phyloP scores from a whole-genome alignment of 2,797 vertebrate genomes.

The Thaleichthys pacificus region DNA sequence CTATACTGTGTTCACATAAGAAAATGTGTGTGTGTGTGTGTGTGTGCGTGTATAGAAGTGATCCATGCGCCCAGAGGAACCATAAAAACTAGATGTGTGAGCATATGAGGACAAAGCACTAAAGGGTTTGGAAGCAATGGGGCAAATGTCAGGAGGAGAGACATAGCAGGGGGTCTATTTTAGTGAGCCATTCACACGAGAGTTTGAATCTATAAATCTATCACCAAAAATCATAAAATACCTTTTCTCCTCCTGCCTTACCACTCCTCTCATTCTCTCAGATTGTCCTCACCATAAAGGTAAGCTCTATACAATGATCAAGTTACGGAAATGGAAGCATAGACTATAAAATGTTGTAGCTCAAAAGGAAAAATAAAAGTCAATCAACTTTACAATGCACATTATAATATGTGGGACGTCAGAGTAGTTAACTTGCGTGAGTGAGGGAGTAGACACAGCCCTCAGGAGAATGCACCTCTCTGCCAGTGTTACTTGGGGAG shows the following conservation, averaged over 20 bases:
- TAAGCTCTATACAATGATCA: constrained; percentile 52
- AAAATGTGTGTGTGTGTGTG: background rate
- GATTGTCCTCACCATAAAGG: constrained; percentile 57
- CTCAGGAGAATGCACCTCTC: background rate
- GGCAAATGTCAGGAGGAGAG: constrained; percentile 63
- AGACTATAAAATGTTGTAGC: constrained; percentile 1
- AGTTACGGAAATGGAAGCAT: constrained; percentile 2
- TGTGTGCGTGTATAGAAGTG: background rate
- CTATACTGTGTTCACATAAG: background rate
- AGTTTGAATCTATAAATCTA: constrained; percentile 63
- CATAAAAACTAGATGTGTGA: constrained; percentile 62
- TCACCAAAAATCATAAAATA: constrained; percentile 62
- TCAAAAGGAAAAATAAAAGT: background rate
- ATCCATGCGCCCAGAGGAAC: constrained; percentile 43
- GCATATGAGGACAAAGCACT: constrained; percentile 62
- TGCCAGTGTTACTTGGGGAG: constrained; percentile 13
- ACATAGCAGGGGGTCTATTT: constrained; percentile 66
- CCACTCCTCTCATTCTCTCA: constrained; percentile 39
- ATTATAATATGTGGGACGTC: constrained; percentile 1
- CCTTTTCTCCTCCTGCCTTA: constrained; percentile 51
- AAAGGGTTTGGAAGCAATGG: constrained; percentile 47
- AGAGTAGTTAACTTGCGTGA: constrained; percentile 1
- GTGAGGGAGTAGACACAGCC: too few relatives aligned
- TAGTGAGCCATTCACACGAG: constrained; percentile 71
- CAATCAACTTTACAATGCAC: constrained; percentile 11